Evolutionary conservation across 2,888 invertebrate species (phyloP).

Genomic region (Hypsopygia costalis): DNA sequence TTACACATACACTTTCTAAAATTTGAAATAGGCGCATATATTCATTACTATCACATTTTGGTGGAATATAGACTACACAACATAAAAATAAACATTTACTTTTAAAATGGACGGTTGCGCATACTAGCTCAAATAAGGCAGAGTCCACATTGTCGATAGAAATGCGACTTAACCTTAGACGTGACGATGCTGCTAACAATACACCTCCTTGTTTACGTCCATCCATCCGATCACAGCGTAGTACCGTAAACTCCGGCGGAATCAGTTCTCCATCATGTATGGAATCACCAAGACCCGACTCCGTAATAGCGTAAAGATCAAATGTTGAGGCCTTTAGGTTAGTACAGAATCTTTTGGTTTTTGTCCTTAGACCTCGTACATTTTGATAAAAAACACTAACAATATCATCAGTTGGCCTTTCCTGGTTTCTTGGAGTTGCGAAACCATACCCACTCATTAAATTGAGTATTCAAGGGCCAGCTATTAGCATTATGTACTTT

Average conservation of each 20-base stretch:
- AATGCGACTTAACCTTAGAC: neutral
- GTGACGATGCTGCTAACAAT: neutral
- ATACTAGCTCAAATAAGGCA: neutral
- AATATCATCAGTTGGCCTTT: too few relatives aligned
- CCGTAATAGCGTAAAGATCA: neutral
- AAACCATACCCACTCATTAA: too few relatives aligned
- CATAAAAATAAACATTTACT: neutral
- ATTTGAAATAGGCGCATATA: neutral
- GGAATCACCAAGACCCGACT: too few relatives aligned
- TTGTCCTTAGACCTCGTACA: too few relatives aligned
- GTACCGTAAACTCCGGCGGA: neutral
- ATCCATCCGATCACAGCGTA: conserved; percentile 9
- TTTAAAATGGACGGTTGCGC: neutral
- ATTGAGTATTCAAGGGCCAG: too few relatives aligned
- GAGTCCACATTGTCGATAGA: neutral
- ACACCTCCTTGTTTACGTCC: conserved; percentile 7
- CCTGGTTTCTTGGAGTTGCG: too few relatives aligned
- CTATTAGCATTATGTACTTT: too few relatives aligned
- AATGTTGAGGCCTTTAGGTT: neutral
- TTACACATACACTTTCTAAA: neutral
- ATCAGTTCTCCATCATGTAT: neutral
- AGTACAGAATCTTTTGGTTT: too few relatives aligned
- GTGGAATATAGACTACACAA: neutral
- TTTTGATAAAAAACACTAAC: too few relatives aligned
- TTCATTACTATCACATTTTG: neutral